Percentiles rank a stretch among this genome's conserved stretches.
Evolutionary conservation across 2,888 invertebrate species (phyloP).

Genomic region (Oscheius myriophilus): DNA sequence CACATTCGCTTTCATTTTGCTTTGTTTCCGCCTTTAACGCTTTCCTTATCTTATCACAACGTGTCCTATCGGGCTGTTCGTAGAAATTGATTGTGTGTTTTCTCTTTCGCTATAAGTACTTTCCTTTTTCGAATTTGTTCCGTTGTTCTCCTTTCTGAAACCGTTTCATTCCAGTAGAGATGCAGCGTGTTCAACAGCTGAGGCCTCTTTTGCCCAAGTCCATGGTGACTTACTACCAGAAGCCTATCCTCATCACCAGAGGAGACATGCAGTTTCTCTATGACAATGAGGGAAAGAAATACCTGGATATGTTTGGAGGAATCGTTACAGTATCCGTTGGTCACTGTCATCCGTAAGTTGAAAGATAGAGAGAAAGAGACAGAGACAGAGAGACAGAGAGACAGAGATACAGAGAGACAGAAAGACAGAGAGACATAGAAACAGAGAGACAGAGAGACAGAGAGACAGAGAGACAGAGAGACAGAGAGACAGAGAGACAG

Average conservation of each 20-base stretch:
- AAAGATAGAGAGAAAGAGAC: background rate
- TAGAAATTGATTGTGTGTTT: too few species aligned
- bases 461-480: background rate
- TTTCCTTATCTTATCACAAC: too few species aligned
- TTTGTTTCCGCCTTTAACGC: too few species aligned
- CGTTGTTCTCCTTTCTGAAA: too few species aligned
- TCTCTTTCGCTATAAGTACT: too few species aligned
- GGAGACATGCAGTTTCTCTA: slow-evolving; percentile 56
- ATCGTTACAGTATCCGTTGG: slow-evolving; percentile 97
- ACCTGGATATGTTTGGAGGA: slow-evolving; percentile 93
- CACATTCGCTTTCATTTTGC: too few species aligned
- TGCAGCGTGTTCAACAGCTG: slow-evolving; percentile 57
- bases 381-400: slow-evolving; percentile 1
- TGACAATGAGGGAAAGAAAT: slow-evolving; percentile 75
- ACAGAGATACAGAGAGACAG: background rate
- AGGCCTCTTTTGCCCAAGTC: slow-evolving; percentile 59
- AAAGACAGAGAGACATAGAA: background rate
- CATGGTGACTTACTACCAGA: slow-evolving; percentile 48
- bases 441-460: background rate
- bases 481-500: background rate
- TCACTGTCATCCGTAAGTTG: slow-evolving; percentile 90
- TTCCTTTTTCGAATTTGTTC: too few species aligned
- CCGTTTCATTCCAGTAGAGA: slow-evolving; percentile 19
- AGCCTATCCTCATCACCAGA: slow-evolving; percentile 32
- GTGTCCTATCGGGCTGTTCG: too few species aligned